A percentile compares a stretch with the other conserved stretches of the same genome.
phyloP scores from a whole-genome alignment of 2,113 vertebrate genomes.

The Neofelis nebulosa region DNA sequence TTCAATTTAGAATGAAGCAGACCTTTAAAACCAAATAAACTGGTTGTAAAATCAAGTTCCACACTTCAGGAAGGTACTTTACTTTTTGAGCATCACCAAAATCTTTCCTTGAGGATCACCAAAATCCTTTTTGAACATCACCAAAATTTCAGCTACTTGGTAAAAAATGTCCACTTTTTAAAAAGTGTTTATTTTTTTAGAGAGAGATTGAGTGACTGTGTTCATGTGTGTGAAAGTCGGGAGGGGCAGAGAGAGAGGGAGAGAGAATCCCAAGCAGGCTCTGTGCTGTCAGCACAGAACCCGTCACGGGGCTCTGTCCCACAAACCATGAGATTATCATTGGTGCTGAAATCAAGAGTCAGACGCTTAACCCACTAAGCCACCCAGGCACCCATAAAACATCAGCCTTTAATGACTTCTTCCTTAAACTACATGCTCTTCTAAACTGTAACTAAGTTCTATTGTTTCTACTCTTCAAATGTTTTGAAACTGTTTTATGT shows the following conservation, averaged over 20 bases:
- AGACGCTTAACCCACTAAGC: no score
- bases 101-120: not conserved
- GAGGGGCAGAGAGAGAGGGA: no score
- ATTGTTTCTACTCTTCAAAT: not conserved
- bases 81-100: not conserved
- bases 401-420: not conserved
- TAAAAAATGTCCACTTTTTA: not conserved
- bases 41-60: not conserved
- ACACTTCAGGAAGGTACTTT: not conserved
- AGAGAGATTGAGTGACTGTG: no score
- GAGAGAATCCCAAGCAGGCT: no score
- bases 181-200: no score
- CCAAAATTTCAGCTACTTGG: not conserved
- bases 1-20: slow-evolving; percentile 17
- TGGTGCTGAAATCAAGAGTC: no score
- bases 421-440: not conserved
- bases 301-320: no score
- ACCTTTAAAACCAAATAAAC: not conserved
- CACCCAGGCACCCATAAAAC: not conserved
- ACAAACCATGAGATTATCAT: no score
- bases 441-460: slow-evolving; percentile 22
- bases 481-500: not conserved
- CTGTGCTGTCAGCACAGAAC: no score
- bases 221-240: no score
- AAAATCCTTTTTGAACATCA: not conserved